Conservation (phyloP, 2,113 vertebrate species). For the Macquaria ambigua region DNA sequence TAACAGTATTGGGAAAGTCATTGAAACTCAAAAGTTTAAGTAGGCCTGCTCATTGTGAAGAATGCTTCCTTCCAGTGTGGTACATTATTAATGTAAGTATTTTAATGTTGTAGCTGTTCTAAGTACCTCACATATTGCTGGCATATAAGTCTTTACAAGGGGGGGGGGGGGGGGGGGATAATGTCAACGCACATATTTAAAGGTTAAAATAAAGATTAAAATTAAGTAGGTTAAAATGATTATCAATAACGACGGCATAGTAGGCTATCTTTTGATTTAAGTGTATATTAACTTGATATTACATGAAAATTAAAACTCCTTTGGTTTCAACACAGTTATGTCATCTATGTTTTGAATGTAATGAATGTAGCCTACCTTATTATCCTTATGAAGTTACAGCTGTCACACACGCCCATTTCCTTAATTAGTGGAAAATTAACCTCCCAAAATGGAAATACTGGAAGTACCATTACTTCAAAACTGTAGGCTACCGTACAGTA, state of each 20-base stretch:
- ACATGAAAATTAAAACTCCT: not conserved
- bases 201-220: too few relatives aligned
- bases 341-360: not conserved
- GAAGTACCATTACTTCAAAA: not conserved
- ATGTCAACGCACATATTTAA: not conserved
- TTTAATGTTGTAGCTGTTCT: not conserved
- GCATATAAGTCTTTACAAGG: too few relatives aligned
- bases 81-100: not conserved
- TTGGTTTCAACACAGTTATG: not conserved
- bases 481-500: not conserved
- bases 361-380: too few relatives aligned
- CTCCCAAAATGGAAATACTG: too few relatives aligned
- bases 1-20: not conserved
- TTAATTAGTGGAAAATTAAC: not conserved
- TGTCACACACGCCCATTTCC: not conserved
- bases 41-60: not conserved
- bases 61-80: not conserved
- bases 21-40: not conserved
- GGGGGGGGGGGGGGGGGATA: not conserved
- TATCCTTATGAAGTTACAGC: not conserved
- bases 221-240: too few relatives aligned
- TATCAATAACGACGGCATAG: not conserved
- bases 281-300: not conserved
- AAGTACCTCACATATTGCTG: not conserved
- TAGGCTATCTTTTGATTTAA: not conserved